Conservation (phyloP, 2,888 invertebrate species). For the Plagodis dolabraria region DNA sequence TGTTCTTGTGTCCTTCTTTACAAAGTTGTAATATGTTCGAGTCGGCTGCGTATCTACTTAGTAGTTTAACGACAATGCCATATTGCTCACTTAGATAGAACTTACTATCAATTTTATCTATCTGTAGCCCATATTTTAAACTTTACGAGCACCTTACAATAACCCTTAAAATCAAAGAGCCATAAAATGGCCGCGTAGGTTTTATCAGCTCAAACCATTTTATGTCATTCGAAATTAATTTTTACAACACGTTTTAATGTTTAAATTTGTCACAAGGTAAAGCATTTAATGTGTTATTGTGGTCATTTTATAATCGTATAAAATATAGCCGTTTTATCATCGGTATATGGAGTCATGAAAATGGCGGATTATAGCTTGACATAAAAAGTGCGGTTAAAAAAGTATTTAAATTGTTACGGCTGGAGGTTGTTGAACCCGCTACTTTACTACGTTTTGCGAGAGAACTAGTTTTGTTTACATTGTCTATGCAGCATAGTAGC, state of each 20-base stretch:
- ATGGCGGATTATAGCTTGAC: slow-evolving; percentile 21
- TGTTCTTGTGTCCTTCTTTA: too few species aligned
- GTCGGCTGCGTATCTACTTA: background rate
- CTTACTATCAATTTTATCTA: background rate
- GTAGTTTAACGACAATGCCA: background rate
- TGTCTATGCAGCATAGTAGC: too few species aligned
- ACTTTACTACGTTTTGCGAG: slow-evolving; percentile 23
- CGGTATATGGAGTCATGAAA: slow-evolving; percentile 18
- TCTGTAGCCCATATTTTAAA: background rate
- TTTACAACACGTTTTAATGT: slow-evolving; percentile 30
- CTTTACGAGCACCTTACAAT: background rate
- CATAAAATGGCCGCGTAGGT: background rate
- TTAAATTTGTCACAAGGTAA: slow-evolving; percentile 30
- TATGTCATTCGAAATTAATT: slow-evolving; percentile 26
- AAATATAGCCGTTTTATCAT: slow-evolving; percentile 27
- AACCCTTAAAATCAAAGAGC: too few species aligned
- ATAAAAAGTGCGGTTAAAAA: slow-evolving; percentile 20
- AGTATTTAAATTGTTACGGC: slow-evolving; percentile 17
- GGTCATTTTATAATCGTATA: slow-evolving; percentile 27
- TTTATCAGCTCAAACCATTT: slow-evolving; percentile 9
- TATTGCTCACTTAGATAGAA: background rate
- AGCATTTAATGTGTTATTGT: slow-evolving; percentile 21
- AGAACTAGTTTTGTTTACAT: slow-evolving; percentile 4
- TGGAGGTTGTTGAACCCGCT: slow-evolving; percentile 24
- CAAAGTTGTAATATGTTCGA: too few species aligned